These are phyloP conservation scores for Coregonus clupeaformis DNA, from an alignment of 2,113 vertebrate species.

Conservation along the genomic window DNA sequence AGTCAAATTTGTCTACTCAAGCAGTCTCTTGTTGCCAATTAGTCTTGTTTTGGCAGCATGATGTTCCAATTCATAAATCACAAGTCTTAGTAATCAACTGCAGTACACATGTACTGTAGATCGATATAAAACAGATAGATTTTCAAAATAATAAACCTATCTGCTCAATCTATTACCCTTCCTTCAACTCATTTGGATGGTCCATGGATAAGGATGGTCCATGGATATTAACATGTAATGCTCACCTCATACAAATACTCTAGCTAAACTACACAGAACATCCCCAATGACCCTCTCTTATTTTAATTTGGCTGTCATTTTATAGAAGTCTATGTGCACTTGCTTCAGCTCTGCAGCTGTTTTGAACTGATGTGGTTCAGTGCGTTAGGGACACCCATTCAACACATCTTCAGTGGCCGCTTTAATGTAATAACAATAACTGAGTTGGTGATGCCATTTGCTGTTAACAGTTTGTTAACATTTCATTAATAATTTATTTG, in stretches of 20 bases:
- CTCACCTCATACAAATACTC: not conserved
- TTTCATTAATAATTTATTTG: conserved; percentile 4
- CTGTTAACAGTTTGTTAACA: conserved; percentile 21
- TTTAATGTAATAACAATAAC: not conserved
- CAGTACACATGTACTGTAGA: not conserved
- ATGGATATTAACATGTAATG: not conserved
- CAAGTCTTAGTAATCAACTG: too few species aligned
- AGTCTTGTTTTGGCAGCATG: conserved; percentile 3
- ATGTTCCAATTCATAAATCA: too few species aligned
- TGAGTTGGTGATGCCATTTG: not conserved
- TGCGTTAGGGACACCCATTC: not conserved
- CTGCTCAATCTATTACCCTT: too few species aligned
- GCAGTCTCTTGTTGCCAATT: conserved; percentile 3
- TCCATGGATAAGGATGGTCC: not conserved
- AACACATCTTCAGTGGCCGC: not conserved
- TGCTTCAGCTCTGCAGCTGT: not conserved
- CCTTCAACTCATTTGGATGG: too few species aligned
- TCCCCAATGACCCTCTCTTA: not conserved
- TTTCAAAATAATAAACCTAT: too few species aligned
- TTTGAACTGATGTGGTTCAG: not conserved
- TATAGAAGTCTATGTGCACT: too few species aligned
- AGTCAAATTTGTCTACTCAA: too few species aligned
- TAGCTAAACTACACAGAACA: not conserved
- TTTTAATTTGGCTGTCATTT: not conserved
- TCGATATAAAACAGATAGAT: not conserved